Base-by-base conservation (phyloP, 1,140 invertebrate genomes). In the Cotesia vestalis region DNA sequence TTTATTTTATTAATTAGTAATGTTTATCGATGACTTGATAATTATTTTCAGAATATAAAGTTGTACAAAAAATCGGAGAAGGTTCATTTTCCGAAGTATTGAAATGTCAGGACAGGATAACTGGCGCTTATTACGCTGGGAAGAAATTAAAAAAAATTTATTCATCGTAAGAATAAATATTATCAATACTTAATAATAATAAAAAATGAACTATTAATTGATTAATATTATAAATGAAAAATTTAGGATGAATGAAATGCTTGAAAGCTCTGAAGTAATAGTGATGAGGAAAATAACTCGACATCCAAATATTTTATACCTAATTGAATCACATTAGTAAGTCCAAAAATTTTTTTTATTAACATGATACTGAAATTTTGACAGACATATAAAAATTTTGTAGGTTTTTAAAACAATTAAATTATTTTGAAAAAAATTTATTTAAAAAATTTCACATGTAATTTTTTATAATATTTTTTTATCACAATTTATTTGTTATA, bases 51-150 rank as follows among this genome's bases (percentile, higher is more conserved):
- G 90, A 89, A 76, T 92, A 91, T 79, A 88, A 89, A 81, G 85
- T 91, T 72, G 74, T 91, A 66, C 82, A 88, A 38, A 91, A 91
- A 88, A 89, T 90, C 71, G 89, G 89, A 0, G 88, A 90, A 84
- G 91, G 91, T 4, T 91, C 91, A 9, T 93, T 92, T 84, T 91
- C 91, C 0, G 91, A 92, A 76, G 91, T 93, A 12, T 81, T 91
- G 63, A 91, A 91, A 88, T 91, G 91, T 81, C 87, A 91, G 78
- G 85, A 90, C 71, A 83, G 87, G 72, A 79, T 85, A 73, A 89
- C 87, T 74, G 89, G 88, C 57, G 78, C 81, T 40, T 81, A 87
- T 46, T 90, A 88, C 78, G 91, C 91, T 4, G 91, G 90, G 46
- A 92, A 93, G 83, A 85, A 88, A 78, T 85, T 93, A 71, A 92